These are phyloP conservation scores for Lophura nycthemera DNA, from an alignment of 2,113 vertebrate genomes.

Conservation along the genomic window DNA sequence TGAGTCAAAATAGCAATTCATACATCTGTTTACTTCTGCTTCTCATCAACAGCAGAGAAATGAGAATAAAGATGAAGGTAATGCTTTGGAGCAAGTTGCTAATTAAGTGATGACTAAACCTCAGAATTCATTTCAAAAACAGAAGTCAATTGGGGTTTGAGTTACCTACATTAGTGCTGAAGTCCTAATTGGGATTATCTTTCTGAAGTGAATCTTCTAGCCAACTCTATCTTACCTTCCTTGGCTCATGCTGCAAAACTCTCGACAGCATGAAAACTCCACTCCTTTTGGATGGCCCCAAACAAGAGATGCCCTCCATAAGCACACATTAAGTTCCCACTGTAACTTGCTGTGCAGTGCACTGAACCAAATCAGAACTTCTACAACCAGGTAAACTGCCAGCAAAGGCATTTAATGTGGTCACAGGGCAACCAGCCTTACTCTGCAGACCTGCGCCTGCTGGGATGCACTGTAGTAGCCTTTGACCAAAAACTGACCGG, in stretches of 20 bases:
- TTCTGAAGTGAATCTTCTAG: not conserved
- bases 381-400: not conserved
- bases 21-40: not conserved
- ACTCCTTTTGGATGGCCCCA: not conserved
- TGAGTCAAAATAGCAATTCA: not conserved
- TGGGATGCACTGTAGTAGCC: not conserved
- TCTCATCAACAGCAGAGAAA: not conserved
- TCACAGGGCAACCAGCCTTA: not conserved
- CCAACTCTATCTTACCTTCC: not conserved
- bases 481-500: not conserved
- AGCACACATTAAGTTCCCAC: not conserved
- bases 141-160: not conserved
- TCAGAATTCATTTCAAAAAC: constrained; percentile 2
- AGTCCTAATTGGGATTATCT: not conserved
- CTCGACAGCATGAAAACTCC: not conserved
- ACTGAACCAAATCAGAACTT: not conserved
- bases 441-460: not conserved
- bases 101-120: constrained; percentile 23
- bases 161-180: not conserved
- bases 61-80: not conserved
- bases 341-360: not conserved
- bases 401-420: not conserved
- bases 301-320: not conserved
- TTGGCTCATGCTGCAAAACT: not conserved
- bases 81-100: not conserved